A percentile compares a stretch with the other conserved stretches of the same genome.
Conservation (phyloP, 2,888 invertebrate species). For the Parnassius apollo region DNA sequence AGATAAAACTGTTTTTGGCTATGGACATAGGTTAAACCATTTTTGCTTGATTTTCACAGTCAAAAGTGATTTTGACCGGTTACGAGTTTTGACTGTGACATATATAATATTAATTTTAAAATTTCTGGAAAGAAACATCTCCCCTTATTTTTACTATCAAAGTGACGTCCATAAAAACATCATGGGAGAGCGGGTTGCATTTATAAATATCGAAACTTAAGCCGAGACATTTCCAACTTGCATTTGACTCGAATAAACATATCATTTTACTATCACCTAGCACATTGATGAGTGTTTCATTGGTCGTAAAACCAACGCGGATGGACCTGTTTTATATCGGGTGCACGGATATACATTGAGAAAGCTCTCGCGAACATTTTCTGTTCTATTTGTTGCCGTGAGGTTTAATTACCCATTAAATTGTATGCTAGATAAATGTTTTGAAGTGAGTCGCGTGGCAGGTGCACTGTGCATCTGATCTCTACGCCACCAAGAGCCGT, state of each 20-base stretch:
- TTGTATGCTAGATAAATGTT: constrained; percentile 2
- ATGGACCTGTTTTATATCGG: constrained; percentile 17
- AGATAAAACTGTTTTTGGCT: too few relatives aligned
- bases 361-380: constrained; percentile 2
- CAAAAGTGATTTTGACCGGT: too few relatives aligned
- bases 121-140: not conserved
- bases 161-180: constrained; percentile 14
- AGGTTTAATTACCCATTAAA: constrained; percentile 8
- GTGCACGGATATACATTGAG: constrained; percentile 1
- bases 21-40: too few relatives aligned
- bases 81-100: too few relatives aligned
- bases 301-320: constrained; percentile 20
- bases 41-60: too few relatives aligned
- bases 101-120: not conserved
- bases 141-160: not conserved
- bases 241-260: constrained; percentile 20
- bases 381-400: constrained; percentile 1
- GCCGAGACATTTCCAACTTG: constrained; percentile 8
- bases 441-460: too few relatives aligned
- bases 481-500: too few relatives aligned
- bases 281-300: constrained; percentile 4
- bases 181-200: constrained; percentile 10
- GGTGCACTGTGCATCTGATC: too few relatives aligned
- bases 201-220: constrained; percentile 17
- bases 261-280: constrained; percentile 15